These are phyloP conservation scores for Lepidothrix coronata DNA, from an alignment of 2,113 vertebrate species.

Conservation along the genomic window DNA sequence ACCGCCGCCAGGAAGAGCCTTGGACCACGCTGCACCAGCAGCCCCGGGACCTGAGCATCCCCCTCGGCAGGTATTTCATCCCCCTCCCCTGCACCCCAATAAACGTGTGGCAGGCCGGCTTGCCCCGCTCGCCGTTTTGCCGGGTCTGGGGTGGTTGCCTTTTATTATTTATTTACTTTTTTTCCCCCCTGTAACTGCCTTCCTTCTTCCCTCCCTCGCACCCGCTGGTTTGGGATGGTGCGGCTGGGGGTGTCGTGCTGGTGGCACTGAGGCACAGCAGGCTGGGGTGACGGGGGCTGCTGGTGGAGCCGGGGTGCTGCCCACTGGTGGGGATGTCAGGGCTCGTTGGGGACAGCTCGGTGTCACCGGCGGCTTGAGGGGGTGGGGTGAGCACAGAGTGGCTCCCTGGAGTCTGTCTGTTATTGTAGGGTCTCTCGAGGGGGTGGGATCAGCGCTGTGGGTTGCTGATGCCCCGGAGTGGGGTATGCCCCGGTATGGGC, in stretches of 20 bases:
- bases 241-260: not conserved
- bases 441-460: not conserved
- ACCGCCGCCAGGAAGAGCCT: not conserved
- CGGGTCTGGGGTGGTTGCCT: not conserved
- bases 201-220: not conserved
- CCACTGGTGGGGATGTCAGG: not conserved
- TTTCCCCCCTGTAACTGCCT: not conserved
- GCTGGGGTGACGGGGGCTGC: not conserved
- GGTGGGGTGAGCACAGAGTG: not conserved
- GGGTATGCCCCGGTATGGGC: not conserved
- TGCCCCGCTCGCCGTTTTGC: not conserved
- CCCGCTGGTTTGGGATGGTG: not conserved
- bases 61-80: conserved; percentile 13
- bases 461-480: not conserved
- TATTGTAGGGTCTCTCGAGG: not conserved
- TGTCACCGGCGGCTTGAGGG: not conserved
- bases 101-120: not conserved
- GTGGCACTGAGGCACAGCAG: not conserved
- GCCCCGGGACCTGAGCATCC: not conserved
- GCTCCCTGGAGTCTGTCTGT: not conserved
- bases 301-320: not conserved
- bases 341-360: not conserved
- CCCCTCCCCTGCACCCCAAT: not conserved
- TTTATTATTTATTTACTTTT: not conserved
- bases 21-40: not conserved